phyloP scores from a whole-genome alignment of 2,113 vertebrate species.

The Melanotaenia duboulayi region DNA sequence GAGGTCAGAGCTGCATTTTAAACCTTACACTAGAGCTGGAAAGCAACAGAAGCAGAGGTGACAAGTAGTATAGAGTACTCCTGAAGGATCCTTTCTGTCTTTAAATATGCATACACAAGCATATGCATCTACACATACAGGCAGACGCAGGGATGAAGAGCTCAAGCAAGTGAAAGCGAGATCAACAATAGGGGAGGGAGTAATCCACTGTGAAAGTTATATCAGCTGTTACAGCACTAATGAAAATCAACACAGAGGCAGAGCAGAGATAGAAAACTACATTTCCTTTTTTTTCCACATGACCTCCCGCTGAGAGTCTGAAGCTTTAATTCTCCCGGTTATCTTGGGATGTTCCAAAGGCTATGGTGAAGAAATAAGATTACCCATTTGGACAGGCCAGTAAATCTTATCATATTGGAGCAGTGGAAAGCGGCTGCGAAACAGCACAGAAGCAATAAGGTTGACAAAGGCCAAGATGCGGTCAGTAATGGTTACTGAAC shows the following conservation, averaged over 20 bases:
- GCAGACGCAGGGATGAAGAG: constrained; percentile 13
- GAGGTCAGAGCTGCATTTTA: constrained; percentile 30
- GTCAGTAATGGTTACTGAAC: constrained; percentile 52
- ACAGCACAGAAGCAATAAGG: constrained; percentile 70
- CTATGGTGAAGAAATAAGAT: constrained; percentile 84
- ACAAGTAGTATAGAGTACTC: background rate
- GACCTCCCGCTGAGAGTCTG: constrained; percentile 72
- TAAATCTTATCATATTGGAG: constrained; percentile 83
- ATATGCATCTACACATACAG: background rate
- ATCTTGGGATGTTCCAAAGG: constrained; percentile 75
- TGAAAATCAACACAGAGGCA: constrained; percentile 60
- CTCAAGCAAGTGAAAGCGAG: constrained; percentile 23
- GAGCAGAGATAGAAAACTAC: constrained; percentile 58
- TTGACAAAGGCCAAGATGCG: constrained; percentile 64
- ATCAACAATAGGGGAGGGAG: constrained; percentile 34
- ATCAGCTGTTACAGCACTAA: constrained; percentile 56
- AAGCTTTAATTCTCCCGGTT: constrained; percentile 76
- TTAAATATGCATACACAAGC: background rate
- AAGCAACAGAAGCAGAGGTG: constrained; percentile 1
- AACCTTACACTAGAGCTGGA: background rate
- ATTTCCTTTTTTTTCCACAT: constrained; percentile 56
- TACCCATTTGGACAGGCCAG: constrained; percentile 78
- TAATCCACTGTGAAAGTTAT: constrained; percentile 43
- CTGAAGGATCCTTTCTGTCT: background rate
- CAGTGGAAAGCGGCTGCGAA: constrained; percentile 66